A percentile compares a stretch with the other conserved stretches of the same genome.
phyloP scores from a whole-genome alignment of 1,140 invertebrate species.

The Parasteatoda tepidariorum region DNA sequence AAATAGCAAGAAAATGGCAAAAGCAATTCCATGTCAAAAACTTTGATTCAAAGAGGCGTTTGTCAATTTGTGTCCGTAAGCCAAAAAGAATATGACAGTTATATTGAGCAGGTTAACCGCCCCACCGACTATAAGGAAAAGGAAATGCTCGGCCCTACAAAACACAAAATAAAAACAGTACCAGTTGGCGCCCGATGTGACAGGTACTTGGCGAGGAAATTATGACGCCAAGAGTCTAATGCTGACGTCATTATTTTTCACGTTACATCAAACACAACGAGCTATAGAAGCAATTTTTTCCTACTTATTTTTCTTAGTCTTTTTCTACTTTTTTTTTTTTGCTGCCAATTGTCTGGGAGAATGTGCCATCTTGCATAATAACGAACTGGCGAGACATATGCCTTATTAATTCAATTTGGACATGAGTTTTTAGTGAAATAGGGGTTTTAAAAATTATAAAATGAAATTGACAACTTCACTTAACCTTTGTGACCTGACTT shows the following conservation, averaged over 20 bases:
- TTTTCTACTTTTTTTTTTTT: too few relatives aligned
- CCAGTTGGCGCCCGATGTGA: background rate
- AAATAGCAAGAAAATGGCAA: slow-evolving; percentile 6
- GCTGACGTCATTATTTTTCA: slow-evolving; percentile 14
- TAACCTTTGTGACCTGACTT: too few relatives aligned
- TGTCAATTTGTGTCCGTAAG: slow-evolving; percentile 49
- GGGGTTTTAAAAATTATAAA: too few relatives aligned
- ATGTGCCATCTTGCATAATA: too few relatives aligned
- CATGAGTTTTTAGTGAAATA: too few relatives aligned
- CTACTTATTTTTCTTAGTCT: too few relatives aligned
- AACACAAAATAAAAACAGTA: too few relatives aligned
- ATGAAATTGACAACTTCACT: too few relatives aligned
- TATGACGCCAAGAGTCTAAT: slow-evolving; percentile 12
- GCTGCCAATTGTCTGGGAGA: too few relatives aligned
- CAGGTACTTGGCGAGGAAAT: slow-evolving; percentile 39
- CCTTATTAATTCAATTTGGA: too few relatives aligned
- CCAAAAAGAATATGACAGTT: slow-evolving; percentile 53
- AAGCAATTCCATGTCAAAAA: slow-evolving; percentile 49
- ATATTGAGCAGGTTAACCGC: slow-evolving; percentile 52
- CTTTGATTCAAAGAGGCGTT: slow-evolving; percentile 41
- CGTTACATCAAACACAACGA: background rate
- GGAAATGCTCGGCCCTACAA: background rate
- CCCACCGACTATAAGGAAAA: background rate
- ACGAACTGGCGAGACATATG: too few relatives aligned
- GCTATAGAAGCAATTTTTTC: background rate